These are phyloP conservation scores for Centropus unirufus DNA, from an alignment of 2,113 vertebrate species.

Conservation along the genomic window DNA sequence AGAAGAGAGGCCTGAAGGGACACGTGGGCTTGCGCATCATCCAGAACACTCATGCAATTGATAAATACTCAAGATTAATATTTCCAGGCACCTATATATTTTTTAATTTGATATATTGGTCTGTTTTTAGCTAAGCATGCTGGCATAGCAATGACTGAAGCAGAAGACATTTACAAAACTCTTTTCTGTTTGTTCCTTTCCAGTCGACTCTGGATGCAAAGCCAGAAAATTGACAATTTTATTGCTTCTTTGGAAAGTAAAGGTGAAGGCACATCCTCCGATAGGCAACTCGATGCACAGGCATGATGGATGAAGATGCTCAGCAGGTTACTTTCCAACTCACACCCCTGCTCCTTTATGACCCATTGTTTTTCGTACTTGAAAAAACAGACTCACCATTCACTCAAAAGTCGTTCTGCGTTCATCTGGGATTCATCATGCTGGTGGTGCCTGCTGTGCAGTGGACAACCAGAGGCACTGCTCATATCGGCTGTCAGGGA, in stretches of 20 bases:
- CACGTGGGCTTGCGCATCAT: conserved; percentile 85
- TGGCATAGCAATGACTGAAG: not conserved
- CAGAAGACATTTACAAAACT: not conserved
- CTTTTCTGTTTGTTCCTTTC: not conserved
- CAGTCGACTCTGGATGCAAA: not conserved
- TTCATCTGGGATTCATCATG: rapidly evolving
- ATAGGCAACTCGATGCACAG: not conserved
- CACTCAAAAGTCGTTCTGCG: not conserved
- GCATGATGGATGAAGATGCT: not conserved
- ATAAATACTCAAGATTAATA: conserved; percentile 93
- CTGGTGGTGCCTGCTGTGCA: not conserved
- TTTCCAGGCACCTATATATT: conserved; percentile 93
- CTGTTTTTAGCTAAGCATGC: conserved; percentile 86
- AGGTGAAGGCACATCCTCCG: not conserved
- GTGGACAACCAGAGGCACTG: not conserved
- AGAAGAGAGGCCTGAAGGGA: conserved; percentile 83
- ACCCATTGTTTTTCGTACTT: conserved; percentile 9
- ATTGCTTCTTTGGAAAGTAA: not conserved
- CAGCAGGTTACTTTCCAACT: not conserved
- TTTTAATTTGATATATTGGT: conserved; percentile 98
- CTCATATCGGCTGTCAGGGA: not conserved
- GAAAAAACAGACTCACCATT: not conserved
- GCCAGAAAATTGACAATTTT: not conserved
- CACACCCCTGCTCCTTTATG: not conserved
- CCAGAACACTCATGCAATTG: conserved; percentile 91